Base-by-base conservation (phyloP, 2,888 invertebrate species). In the Cosmorhoe ocellata region DNA sequence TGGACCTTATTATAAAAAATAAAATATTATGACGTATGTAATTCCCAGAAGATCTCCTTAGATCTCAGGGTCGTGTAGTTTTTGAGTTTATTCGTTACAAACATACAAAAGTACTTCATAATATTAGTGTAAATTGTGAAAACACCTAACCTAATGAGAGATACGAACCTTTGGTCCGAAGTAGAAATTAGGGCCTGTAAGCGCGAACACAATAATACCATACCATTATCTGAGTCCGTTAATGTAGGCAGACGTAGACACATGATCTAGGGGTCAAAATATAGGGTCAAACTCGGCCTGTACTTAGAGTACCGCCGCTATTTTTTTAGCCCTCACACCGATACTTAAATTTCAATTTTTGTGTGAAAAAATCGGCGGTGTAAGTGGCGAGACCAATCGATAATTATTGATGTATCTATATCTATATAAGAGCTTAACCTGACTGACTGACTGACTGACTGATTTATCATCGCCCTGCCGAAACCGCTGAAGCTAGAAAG, bases 141-240 rank as follows among this genome's bases (percentile, higher is more conserved):
- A 46, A 39, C 38, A 30, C 57, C 51, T 40, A 53, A 51, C 36
- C 58, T 51, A 51, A 53, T 55, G 43, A 56, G 41, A 40, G 50
- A 51, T 48, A 49, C 42, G 41, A 44, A 24, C 43, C 28, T 36
- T 39, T 48, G 33, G 12, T 30, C 53, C 48, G 46, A 53, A 51
- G 45, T 37, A 43, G 31, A 47, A 51, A 53, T 51, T 51, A 43
- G 39, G 32, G 32, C 30, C 38, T 41, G 34, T 22, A n/a, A 36
- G 36, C 28, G 50, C 26, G 51, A 51, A 54, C 52, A 50, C 38
- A 33, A 56, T 51, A 46, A 51, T 51, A 26, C 44, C 13, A 44
- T 44, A 32, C 11, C 27, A 52, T 53, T 48, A 53, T 31, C 14
- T 22, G 24, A 37, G 24, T 30, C 51, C 55, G 49, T 55, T 54